Evolutionary conservation across 2,888 invertebrate species (phyloP).

Genomic region (Phania funesta): DNA sequence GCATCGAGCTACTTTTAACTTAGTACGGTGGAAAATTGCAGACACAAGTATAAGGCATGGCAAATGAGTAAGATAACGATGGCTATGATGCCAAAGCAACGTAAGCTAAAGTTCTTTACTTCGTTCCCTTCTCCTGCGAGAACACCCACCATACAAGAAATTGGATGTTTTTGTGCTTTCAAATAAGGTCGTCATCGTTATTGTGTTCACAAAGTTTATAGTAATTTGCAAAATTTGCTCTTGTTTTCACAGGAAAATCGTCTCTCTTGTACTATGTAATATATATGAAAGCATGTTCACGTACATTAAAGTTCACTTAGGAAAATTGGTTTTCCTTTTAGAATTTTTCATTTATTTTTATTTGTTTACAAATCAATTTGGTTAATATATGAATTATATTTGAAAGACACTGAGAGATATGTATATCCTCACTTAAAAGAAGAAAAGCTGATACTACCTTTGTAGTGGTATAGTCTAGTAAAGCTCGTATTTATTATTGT

Average conservation of each 20-base stretch:
- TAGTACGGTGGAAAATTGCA: constrained; percentile 33
- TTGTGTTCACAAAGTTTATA: constrained; percentile 32
- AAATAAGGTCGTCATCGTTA: constrained; percentile 17
- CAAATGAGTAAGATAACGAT: constrained; percentile 10
- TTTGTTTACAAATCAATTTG: neutral
- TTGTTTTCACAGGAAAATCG: constrained; percentile 8
- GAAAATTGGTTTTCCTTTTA: constrained; percentile 73
- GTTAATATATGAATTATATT: too few species aligned
- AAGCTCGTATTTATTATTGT: too few species aligned
- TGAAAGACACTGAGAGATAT: too few species aligned
- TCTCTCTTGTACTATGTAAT: neutral
- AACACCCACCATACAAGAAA: neutral
- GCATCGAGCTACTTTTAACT: constrained; percentile 27
- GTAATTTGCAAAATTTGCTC: constrained; percentile 39
- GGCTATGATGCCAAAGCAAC: neutral
- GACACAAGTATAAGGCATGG: neutral
- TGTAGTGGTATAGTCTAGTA: too few species aligned
- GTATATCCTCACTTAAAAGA: too few species aligned
- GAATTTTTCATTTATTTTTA: constrained; percentile 58
- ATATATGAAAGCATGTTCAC: constrained; percentile 5
- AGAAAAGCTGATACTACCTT: too few species aligned
- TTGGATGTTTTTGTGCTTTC: constrained; percentile 28
- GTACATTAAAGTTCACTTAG: constrained; percentile 76
- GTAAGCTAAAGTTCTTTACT: neutral
- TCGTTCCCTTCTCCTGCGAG: neutral